Percentiles rank a stretch among this genome's conserved stretches.
Conservation (phyloP, 2,888 invertebrate genomes). For the Synergus itoensis region DNA sequence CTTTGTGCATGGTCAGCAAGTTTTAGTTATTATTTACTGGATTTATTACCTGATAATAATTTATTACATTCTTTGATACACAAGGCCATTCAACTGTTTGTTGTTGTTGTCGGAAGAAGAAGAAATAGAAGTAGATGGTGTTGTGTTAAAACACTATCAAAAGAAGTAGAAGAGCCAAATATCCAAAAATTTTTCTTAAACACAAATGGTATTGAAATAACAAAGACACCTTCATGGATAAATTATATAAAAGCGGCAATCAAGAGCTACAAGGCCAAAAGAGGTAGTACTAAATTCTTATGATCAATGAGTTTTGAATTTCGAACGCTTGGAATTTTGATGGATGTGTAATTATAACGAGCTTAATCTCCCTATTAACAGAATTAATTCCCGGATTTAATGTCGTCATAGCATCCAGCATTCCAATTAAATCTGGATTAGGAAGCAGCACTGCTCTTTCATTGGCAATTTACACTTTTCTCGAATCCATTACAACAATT, state of each 20-base stretch:
- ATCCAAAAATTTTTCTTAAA: background rate
- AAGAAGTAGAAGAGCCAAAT: background rate
- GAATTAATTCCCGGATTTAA: slow-evolving; percentile 22
- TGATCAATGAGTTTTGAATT: background rate
- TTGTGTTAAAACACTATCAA: background rate
- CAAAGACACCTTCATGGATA: background rate
- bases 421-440: slow-evolving; percentile 2
- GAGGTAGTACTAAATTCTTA: background rate
- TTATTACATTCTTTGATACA: background rate
- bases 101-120: background rate
- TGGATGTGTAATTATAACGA: background rate
- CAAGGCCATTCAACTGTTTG: background rate
- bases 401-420: background rate
- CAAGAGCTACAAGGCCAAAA: background rate
- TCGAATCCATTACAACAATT: slow-evolving; percentile 11
- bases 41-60: background rate
- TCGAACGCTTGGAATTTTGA: too few species aligned
- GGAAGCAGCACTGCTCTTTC: slow-evolving; percentile 11
- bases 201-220: background rate
- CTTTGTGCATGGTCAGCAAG: background rate
- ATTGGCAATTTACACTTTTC: slow-evolving; percentile 28
- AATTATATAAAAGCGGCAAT: background rate
- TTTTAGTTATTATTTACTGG: background rate
- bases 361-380: background rate
- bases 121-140: background rate